phyloP scores from a whole-genome alignment of 2,888 invertebrate genomes.

The Phyllotreta cruciferae region DNA sequence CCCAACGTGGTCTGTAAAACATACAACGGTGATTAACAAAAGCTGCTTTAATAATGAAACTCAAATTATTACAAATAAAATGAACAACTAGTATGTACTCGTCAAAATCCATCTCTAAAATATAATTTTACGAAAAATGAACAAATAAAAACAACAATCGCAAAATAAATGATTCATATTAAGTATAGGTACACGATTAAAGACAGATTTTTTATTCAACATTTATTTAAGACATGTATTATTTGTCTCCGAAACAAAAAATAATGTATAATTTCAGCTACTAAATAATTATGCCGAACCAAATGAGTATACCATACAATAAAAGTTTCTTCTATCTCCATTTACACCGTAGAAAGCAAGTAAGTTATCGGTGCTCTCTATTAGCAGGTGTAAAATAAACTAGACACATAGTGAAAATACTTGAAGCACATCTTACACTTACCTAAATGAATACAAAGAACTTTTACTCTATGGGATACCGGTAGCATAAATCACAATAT shows the following conservation, averaged over 20 bases:
- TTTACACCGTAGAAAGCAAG: slow-evolving; percentile 16
- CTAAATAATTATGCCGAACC: slow-evolving; percentile 23
- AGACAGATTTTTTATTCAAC: slow-evolving; percentile 37
- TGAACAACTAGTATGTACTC: slow-evolving; percentile 46
- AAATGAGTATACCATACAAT: slow-evolving; percentile 18
- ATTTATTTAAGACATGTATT: slow-evolving; percentile 40
- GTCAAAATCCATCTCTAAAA: slow-evolving; percentile 45
- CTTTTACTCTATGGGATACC: slow-evolving; percentile 19
- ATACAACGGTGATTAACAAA: slow-evolving; percentile 27
- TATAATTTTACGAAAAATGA: slow-evolving; percentile 38
- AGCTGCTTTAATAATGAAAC: slow-evolving; percentile 44
- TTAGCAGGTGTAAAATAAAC: slow-evolving; percentile 14
- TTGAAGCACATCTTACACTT: slow-evolving; percentile 5
- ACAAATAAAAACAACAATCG: slow-evolving; percentile 46
- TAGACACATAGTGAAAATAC: slow-evolving; percentile 14
- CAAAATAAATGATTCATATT: slow-evolving; percentile 41
- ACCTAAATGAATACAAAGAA: slow-evolving; percentile 2
- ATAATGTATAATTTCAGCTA: slow-evolving; percentile 24
- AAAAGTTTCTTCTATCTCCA: slow-evolving; percentile 20
- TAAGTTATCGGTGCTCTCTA: slow-evolving; percentile 13
- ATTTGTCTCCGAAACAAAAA: slow-evolving; percentile 33
- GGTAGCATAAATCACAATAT: slow-evolving; percentile 30
- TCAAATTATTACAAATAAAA: slow-evolving; percentile 26
- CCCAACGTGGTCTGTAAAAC: slow-evolving; percentile 20
- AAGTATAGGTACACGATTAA: slow-evolving; percentile 35